Evolutionary conservation across 1,140 invertebrate species (phyloP), one percentile per base, ranked within the genome.

Genomic region (Octopus sinensis): DNA sequence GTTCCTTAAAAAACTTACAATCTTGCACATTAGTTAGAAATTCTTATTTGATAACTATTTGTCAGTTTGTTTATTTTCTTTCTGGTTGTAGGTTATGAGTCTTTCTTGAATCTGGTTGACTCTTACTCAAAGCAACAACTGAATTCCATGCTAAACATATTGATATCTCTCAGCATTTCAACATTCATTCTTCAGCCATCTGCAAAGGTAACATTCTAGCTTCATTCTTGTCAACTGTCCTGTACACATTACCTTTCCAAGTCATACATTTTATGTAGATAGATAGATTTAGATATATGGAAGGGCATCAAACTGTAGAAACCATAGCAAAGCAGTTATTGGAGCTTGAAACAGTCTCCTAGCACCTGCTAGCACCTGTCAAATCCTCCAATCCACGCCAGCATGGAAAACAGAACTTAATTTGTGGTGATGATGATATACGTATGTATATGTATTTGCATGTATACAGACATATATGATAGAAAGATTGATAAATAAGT

Each of bases 41-140:
- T 78, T 12, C 53, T 76, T 10, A 73, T 76, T 81, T 51, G 71
- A n/a, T 53, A 81, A 30, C 17, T 76, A 13, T 53, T 71, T n/a
- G n/a, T 52, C 12, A 71, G 56, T 71, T 12, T 80, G 12, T 76
- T 71, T 53, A n/a, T 71, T 30, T 81, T 76, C 53, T 73, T 76
- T 53, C 52, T 73, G 53, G 43, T 81, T n/a, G 43, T 53, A 76
- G 53, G 13, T n/a, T 52, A 12, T 43, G 76, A 76, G 54, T 62
- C 9, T 17, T 62, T 62, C 17, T 17, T 62, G 56, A 62, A 62
- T 62, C 17, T 62, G 17, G 56, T 17, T 12, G 17, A 17, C 17
- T 12, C 56, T 62, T 62, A 12, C 9, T 62, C 56, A 62, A 62
- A 17, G 4, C 9, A 62, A 62, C 9, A 62, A 62, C 17, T 62